Evolutionary conservation across 2,888 invertebrate species (phyloP).

Genomic region (Phania funesta): DNA sequence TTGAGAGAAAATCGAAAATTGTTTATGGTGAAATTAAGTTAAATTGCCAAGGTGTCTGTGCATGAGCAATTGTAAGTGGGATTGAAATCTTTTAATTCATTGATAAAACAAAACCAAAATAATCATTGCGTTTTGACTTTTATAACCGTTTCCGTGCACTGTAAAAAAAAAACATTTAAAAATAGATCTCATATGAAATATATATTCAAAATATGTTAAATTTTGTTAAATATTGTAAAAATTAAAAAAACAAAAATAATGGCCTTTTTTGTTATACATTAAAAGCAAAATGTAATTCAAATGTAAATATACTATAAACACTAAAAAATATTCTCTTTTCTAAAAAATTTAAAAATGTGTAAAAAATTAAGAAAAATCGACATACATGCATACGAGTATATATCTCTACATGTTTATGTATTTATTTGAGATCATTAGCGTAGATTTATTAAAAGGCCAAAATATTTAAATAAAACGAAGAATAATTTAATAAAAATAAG

Average conservation of each 20-base stretch:
- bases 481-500: constrained; percentile 9
- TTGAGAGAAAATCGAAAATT: neutral
- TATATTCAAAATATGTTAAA: too few species aligned
- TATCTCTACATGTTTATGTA: neutral
- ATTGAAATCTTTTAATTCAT: constrained; percentile 18
- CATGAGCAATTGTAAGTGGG: neutral
- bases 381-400: too few species aligned
- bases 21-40: neutral
- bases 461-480: neutral
- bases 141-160: constrained; percentile 51
- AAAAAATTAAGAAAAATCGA: neutral
- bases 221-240: too few species aligned
- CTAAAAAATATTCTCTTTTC: too few species aligned
- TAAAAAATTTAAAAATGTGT: too few species aligned
- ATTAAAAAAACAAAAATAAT: too few species aligned
- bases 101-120: neutral
- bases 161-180: neutral
- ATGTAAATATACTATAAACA: too few species aligned
- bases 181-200: neutral
- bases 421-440: constrained; percentile 8
- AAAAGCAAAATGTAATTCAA: too few species aligned
- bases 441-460: constrained; percentile 11
- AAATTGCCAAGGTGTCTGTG: neutral
- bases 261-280: too few species aligned
- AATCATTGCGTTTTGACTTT: neutral